Percentiles rank a stretch among this genome's conserved stretches.
Conservation (phyloP, 2,797 vertebrate genomes). For the Masticophis lateralis region DNA sequence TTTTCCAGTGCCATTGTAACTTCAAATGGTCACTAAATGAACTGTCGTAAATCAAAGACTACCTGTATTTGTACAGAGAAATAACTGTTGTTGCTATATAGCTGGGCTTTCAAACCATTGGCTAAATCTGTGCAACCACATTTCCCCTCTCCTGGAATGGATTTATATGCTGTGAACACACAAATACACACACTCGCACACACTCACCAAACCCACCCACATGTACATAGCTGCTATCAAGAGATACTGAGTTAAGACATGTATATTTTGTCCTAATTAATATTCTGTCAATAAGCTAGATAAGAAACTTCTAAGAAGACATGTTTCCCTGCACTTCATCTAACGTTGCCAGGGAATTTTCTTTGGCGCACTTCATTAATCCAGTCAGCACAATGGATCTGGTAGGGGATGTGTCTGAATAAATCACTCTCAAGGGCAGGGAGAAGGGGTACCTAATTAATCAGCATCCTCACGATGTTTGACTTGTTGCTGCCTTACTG, state of each 20-base stretch:
- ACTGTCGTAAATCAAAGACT: background rate
- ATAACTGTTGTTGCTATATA: background rate
- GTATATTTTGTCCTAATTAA: conserved; percentile 78
- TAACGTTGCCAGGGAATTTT: conserved; percentile 74
- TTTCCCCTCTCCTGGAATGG: conserved; percentile 34
- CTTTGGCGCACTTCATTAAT: conserved; percentile 80
- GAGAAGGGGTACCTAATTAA: conserved; percentile 82
- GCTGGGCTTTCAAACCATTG: background rate
- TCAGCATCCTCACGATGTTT: conserved; percentile 84
- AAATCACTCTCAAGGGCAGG: conserved; percentile 82
- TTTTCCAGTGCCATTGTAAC: too few species aligned
- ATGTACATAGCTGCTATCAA: conserved; percentile 60
- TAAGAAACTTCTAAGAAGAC: conserved; percentile 77
- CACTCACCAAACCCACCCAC: background rate
- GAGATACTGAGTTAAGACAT: conserved; percentile 76
- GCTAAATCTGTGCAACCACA: conserved; percentile 29
- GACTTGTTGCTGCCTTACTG: conserved; percentile 81
- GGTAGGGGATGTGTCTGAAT: conserved; percentile 79
- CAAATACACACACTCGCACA: background rate
- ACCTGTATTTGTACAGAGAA: background rate
- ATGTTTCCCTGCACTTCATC: conserved; percentile 73
- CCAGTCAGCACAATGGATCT: conserved; percentile 79
- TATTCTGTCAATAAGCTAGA: conserved; percentile 81
- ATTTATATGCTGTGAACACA: background rate
- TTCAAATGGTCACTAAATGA: too few species aligned